Conservation (phyloP, 2,888 invertebrate genomes). For the Chrysodeixis includens region DNA sequence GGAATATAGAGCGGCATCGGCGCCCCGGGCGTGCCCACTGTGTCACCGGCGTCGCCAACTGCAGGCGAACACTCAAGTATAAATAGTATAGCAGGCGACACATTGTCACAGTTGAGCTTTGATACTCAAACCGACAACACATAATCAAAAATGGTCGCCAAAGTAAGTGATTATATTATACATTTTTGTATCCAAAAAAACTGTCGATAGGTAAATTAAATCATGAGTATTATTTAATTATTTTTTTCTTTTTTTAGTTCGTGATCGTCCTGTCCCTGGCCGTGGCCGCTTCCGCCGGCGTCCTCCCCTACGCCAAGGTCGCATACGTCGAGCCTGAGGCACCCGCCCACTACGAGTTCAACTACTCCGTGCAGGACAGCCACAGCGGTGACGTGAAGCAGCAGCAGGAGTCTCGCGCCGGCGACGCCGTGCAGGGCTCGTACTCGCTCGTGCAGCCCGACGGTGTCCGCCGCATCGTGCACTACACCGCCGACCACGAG, state of each 20-base stretch:
- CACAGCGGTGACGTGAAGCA: conserved; percentile 85
- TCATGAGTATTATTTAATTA: too few relatives aligned
- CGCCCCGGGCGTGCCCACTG: conserved; percentile 33
- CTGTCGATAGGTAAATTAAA: too few relatives aligned
- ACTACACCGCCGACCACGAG: conserved; percentile 82
- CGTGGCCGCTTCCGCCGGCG: conserved; percentile 67
- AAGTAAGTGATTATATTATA: too few relatives aligned
- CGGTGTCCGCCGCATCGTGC: conserved; percentile 83
- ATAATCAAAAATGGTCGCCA: conserved; percentile 74
- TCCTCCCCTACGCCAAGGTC: conserved; percentile 70
- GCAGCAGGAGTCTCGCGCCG: conserved; percentile 82
- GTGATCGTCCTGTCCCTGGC: conserved; percentile 75
- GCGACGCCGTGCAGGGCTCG: conserved; percentile 82
- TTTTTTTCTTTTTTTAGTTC: conserved; percentile 60
- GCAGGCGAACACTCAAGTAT: conserved; percentile 69
- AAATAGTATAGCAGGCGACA: conserved; percentile 71
- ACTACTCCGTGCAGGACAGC: conserved; percentile 83
- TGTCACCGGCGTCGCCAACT: conserved; percentile 26
- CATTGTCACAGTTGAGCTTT: conserved; percentile 71
- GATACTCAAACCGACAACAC: conserved; percentile 72
- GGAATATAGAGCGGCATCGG: not conserved
- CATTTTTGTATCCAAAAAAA: too few relatives aligned
- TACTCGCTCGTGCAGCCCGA: conserved; percentile 87
- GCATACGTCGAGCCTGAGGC: conserved; percentile 77
- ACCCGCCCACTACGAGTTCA: conserved; percentile 83